Evolutionary conservation across 2,797 vertebrate genomes (phyloP).

Genomic region (Chelon auratus): DNA sequence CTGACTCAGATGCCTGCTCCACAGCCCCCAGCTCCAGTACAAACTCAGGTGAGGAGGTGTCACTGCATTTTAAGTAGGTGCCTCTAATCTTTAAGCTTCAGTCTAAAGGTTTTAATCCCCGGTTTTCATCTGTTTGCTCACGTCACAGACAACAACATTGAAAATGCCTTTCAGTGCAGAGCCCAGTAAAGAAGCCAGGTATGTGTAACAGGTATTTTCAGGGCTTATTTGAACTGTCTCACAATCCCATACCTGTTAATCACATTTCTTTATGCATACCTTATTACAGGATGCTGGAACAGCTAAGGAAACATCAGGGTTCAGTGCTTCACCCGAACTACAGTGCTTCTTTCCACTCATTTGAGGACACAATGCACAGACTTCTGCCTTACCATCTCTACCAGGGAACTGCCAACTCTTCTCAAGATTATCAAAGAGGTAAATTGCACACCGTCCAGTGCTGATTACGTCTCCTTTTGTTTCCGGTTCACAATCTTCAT

Average conservation of each 20-base stretch:
- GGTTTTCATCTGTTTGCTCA: conserved; percentile 27
- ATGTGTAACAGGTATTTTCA: conserved; percentile 41
- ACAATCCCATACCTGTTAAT: neutral
- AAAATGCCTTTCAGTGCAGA: conserved; percentile 89
- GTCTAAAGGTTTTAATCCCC: conserved; percentile 13
- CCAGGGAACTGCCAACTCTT: conserved; percentile 91
- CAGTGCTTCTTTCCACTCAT: conserved; percentile 89
- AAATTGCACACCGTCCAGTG: neutral
- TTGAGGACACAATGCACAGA: conserved; percentile 89
- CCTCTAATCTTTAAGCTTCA: neutral
- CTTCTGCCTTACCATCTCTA: conserved; percentile 96
- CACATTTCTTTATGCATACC: neutral
- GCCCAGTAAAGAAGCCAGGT: conserved; percentile 96
- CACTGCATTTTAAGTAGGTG: neutral
- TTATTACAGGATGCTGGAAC: conserved; percentile 90
- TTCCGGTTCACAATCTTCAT: neutral
- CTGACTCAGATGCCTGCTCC: conserved; percentile 80
- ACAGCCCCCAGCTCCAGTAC: conserved; percentile 75
- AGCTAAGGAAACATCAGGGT: conserved; percentile 94
- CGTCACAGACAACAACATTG: conserved; percentile 82
- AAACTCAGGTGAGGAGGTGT: conserved; percentile 78
- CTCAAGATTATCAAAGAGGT: conserved; percentile 90
- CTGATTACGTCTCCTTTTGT: neutral
- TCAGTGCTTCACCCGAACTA: conserved; percentile 93
- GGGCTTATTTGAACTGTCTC: neutral